Evolutionary conservation across 2,888 invertebrate genomes (phyloP), one percentile per base, ranked within the genome.

Genomic region (Pollenia amentaria): DNA sequence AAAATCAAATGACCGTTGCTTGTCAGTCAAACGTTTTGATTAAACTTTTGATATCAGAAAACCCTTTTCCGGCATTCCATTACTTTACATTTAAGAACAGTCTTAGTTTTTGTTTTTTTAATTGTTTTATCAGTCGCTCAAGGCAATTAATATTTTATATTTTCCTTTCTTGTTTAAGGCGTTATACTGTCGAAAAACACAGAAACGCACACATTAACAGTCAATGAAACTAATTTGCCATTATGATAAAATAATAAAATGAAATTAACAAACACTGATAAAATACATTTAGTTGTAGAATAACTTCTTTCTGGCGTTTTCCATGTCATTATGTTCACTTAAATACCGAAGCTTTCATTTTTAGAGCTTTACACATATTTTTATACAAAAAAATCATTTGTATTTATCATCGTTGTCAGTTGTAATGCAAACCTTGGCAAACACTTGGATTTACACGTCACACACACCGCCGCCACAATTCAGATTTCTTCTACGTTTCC

Each of bases 391-490:
- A 53, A 42, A 11, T 18, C 44, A 80, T 38, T 38, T 72, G 64
- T 10, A 80, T 64, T 80, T 80, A 53, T 72, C 42, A 62, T 53
- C 18, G 48, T 46, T 29, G 29, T 48, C 51, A 69, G 38, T 55
- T 83, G 62, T 67, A 84, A 73, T 84, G 84, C 84, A 78, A 84
- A 84, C 84, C 84, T 84, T 84, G 84, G 84, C 84, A 84, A 84
- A 84, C 84, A 73, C 84, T 83, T 62, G 80, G 84, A 84, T 87
- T 86, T 80, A 87, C 87, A 87, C 87, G 87, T 87, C 87, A 87
- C 85, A 86, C 83, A 86, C 84, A 81, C 87, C 77, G 80, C 87
- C 87, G 70, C 83, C 83, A 77, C 72, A 85, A 82, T 75, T 77
- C 60, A 82, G 78, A 85, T 78, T 82, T 79, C 79, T 76, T 84